These are phyloP conservation scores for Spinibarbus caldwelli DNA, from an alignment of 2,797 vertebrate genomes.

Conservation along the genomic window DNA sequence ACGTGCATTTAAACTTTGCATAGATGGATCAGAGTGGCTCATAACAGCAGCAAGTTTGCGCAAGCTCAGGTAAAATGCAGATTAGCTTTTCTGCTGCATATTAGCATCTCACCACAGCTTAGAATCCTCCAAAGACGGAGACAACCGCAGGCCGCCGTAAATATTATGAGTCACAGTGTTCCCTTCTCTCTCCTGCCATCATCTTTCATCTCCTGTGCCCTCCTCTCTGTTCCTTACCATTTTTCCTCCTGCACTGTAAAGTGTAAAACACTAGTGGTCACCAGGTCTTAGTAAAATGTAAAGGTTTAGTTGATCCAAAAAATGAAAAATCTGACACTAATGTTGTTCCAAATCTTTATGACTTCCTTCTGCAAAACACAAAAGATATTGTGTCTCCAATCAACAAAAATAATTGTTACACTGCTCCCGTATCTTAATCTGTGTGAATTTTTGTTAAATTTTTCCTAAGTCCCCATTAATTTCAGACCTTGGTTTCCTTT, in stretches of 20 bases:
- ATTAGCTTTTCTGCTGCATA: neutral
- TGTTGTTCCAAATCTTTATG: neutral
- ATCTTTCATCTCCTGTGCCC: neutral
- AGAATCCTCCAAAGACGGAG: constrained; percentile 39
- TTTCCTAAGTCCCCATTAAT: no score
- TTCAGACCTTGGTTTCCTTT: no score
- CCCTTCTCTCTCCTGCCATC: constrained; percentile 1
- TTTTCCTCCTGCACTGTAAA: neutral
- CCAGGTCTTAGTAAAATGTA: neutral
- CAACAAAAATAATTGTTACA: no score
- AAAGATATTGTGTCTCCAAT: no score
- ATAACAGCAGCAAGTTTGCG: neutral
- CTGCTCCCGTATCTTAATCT: no score
- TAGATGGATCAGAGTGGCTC: neutral
- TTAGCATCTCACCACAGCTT: constrained; percentile 25
- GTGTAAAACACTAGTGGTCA: neutral
- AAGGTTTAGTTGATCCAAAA: neutral
- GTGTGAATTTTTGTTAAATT: no score
- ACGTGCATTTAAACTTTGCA: neutral
- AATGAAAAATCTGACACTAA: no score
- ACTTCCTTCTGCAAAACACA: neutral
- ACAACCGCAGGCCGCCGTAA: constrained; percentile 11
- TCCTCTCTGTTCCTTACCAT: neutral
- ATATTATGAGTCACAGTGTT: constrained; percentile 56
- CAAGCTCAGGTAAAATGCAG: neutral